Evolutionary conservation across 1,140 invertebrate species (phyloP), one percentile per base, ranked within the genome.

Genomic region (Drosophila novamexicana): DNA sequence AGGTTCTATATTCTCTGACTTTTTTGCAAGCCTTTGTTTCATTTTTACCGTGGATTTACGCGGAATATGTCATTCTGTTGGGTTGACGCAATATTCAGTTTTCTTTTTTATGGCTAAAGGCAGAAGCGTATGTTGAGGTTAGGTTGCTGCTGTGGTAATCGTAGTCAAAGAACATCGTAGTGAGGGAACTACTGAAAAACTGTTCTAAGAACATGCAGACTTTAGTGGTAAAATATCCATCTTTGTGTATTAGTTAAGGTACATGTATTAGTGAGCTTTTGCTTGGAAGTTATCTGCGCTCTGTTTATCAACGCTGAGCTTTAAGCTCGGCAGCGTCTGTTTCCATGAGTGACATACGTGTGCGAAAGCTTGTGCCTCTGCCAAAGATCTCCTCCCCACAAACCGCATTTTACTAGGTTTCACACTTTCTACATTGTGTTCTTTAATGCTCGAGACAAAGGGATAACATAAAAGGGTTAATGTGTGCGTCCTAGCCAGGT

Each of bases 1-100:
- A 66, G 82, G 75, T 78, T 86, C 82, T 78, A 78, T 62, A 68
- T 80, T 65, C 45, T 68, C 75, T 81, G 84, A 89, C 84, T 89
- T 89, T 88, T 84, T 84, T 89, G 76, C 84, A 89, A 89, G 67
- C 84, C 84, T 89, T 89, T 89, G 81, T 89, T 57, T 9, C 36
- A 42, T 36, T 66, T 53, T 73, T 32, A 29, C 22, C 39, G 4
- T 52, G 49, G 40, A 45, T 54, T 67, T 85, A 86, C 76, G 10
- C 16, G 53, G 68, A 79, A 79, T 32, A 12, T 32, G 65, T 59
- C 54, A 67, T n/a, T 34, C 18, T 16, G 36, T 16, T 42, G 32
- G 56, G 44, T 59, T 75, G 75, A 70, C 71, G 81, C 56, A 72
- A 77, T 47, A 32, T 68, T 36, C 39, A 32, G 22, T 29, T 29